Percentiles rank a stretch among this genome's conserved stretches.
phyloP scores from a whole-genome alignment of 2,113 vertebrate genomes.

The Danionella cerebrum region DNA sequence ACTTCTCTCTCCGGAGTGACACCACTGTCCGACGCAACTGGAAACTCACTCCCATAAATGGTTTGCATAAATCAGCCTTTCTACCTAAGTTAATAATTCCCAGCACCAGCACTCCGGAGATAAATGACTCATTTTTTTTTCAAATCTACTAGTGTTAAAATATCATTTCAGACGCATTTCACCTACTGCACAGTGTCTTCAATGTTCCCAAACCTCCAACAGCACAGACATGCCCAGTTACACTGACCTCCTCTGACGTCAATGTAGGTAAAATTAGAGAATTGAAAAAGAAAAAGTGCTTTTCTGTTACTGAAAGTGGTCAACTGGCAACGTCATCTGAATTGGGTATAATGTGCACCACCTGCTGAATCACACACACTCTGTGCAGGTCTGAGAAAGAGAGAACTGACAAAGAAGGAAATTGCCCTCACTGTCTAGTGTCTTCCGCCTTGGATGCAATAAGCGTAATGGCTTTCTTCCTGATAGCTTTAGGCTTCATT shows the following conservation, averaged over 20 bases:
- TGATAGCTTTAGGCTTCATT: slow-evolving; percentile 6
- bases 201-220: neutral
- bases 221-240: neutral
- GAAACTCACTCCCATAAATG: slow-evolving; percentile 73
- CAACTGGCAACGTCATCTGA: slow-evolving; percentile 17
- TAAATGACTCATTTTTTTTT: neutral
- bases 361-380: slow-evolving; percentile 15
- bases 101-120: too few relatives aligned
- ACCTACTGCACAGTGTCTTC: neutral
- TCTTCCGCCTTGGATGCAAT: slow-evolving; percentile 20
- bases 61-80: slow-evolving; percentile 41
- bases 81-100: neutral
- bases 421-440: slow-evolving; percentile 10
- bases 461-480: slow-evolving; percentile 25
- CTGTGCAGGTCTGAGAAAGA: neutral
- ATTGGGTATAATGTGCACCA: neutral
- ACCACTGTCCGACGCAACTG: slow-evolving; percentile 67
- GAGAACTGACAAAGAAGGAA: slow-evolving; percentile 12
- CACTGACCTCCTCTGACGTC: slow-evolving; percentile 2
- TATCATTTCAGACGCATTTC: neutral
- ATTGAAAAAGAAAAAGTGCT: neutral
- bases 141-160: too few relatives aligned
- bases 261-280: slow-evolving; percentile 22
- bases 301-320: neutral
- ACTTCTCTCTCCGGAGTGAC: slow-evolving; percentile 70